Evolutionary conservation across 2,888 invertebrate genomes (phyloP), one percentile per base, ranked within the genome.

Genomic region (Anagyrus pseudococci): DNA sequence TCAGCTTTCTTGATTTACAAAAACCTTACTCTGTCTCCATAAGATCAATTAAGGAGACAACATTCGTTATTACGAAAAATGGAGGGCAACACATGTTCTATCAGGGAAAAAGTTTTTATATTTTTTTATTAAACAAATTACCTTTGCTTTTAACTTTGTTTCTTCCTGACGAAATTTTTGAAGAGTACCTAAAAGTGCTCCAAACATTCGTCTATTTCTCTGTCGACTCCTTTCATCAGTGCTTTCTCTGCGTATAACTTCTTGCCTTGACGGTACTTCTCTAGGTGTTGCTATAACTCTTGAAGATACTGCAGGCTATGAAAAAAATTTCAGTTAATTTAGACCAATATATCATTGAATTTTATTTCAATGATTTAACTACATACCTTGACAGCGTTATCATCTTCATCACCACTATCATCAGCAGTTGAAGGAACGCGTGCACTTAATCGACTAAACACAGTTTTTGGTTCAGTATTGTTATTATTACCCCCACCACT

Each of bases 131-230:
- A 47, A 20, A 7, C 26, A 19, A 72, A 69, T 73, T 79, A 88
- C 89, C 84, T 92, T 94, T 72, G 91, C 90, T 81, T 94, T 94
- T 69, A 94, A 83, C 58, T 90, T 90, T 60, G 93, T 93, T 82
- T 97, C 96, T 77, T 98, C 97, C 76, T 94, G 93, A 74, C 95
- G 92, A 80, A 98, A 98, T 80, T 94, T 94, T 77, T 96, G 94
- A 71, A 99, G 82, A 15, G 98, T 98, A 4, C 98, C 98, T 57
- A 98, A 82, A 46, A 99, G 84, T 20, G 96, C 91, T 8, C 98
- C 97, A 83, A 99, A 98, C 91, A 99, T 98, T 61, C 98, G 87
- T 67, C 92, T 87, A 82, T 98, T 98, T 69, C 98, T 85, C 23
- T 87, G 91, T 64, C 88, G 85, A 19, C 90, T 93, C 74, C 90